A percentile compares a stretch with the other conserved stretches of the same genome.
Evolutionary conservation across 2,113 vertebrate species (phyloP).

Genomic region (Herpailurus yagouaroundi): DNA sequence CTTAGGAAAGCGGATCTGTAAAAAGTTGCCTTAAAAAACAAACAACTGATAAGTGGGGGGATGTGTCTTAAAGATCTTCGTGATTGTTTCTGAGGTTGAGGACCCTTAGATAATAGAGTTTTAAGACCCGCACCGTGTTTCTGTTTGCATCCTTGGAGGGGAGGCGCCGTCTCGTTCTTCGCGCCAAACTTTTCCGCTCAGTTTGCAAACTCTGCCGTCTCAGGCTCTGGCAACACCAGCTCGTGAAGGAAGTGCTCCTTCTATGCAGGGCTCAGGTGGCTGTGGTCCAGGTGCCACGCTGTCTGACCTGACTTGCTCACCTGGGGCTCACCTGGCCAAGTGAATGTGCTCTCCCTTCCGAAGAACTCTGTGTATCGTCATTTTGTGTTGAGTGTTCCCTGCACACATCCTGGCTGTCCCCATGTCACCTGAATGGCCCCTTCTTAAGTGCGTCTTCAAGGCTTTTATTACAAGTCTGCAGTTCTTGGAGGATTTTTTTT

Average conservation of each 20-base stretch:
- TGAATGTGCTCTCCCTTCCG: constrained; percentile 40
- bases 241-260: constrained; percentile 67
- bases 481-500: constrained; percentile 80
- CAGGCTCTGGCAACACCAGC: constrained; percentile 72
- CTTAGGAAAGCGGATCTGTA: constrained; percentile 56
- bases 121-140: constrained; percentile 60
- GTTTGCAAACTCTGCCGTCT: constrained; percentile 77
- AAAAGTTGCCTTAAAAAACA: constrained; percentile 48
- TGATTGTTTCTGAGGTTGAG: constrained; percentile 59
- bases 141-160: constrained; percentile 75
- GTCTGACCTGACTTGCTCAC: constrained; percentile 64
- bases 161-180: constrained; percentile 75
- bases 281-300: constrained; percentile 61
- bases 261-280: constrained; percentile 61
- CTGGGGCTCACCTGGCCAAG: too few species aligned
- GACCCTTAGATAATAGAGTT: constrained; percentile 61
- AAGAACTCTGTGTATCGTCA: constrained; percentile 65
- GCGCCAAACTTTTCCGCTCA: constrained; percentile 76
- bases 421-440: constrained; percentile 68
- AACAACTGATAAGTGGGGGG: constrained; percentile 44
- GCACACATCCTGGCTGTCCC: constrained; percentile 70
- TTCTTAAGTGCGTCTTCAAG: constrained; percentile 78
- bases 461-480: constrained; percentile 78
- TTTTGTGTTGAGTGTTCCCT: constrained; percentile 56
- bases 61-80: constrained; percentile 67